Conservation (phyloP, 2,888 invertebrate species). For the Chrysolina oricalcia region DNA sequence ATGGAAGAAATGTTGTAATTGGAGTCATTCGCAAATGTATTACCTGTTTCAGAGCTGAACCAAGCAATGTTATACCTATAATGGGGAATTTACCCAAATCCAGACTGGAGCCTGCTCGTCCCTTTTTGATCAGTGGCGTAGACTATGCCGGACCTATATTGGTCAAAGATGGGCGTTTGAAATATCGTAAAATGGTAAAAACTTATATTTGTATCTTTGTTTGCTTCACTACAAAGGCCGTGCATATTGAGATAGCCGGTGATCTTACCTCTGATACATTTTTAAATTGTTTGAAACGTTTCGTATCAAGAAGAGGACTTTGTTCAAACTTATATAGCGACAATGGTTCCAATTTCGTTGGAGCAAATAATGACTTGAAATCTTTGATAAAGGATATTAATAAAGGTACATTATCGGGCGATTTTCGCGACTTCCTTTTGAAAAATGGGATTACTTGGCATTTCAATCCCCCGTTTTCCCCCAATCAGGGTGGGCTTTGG, state of each 20-base stretch:
- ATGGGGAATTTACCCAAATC: neutral
- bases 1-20: conserved; percentile 41
- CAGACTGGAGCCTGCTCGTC: conserved; percentile 5
- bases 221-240: conserved; percentile 51
- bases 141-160: conserved; percentile 56
- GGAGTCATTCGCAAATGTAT: conserved; percentile 44
- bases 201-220: conserved; percentile 43
- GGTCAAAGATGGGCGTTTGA: conserved; percentile 36
- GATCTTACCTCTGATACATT: conserved; percentile 51
- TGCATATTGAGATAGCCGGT: conserved; percentile 49
- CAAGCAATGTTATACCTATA: conserved; percentile 20
- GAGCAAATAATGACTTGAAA: conserved; percentile 41
- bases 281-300: conserved; percentile 54
- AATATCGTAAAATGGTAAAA: no score
- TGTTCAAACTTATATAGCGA: conserved; percentile 54
- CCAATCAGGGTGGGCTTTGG: conserved; percentile 33
- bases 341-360: conserved; percentile 59
- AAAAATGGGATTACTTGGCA: conserved; percentile 33
- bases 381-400: no score
- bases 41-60: conserved; percentile 40
- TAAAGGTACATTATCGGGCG: neutral
- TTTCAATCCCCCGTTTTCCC: conserved; percentile 30
- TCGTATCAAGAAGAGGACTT: conserved; percentile 55
- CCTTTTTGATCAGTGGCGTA: conserved; percentile 46
- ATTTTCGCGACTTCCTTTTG: conserved; percentile 4